These are phyloP conservation scores for Blastomussa wellsi DNA, from an alignment of 92 coral and sea anemone species.

Conservation along the genomic window DNA sequence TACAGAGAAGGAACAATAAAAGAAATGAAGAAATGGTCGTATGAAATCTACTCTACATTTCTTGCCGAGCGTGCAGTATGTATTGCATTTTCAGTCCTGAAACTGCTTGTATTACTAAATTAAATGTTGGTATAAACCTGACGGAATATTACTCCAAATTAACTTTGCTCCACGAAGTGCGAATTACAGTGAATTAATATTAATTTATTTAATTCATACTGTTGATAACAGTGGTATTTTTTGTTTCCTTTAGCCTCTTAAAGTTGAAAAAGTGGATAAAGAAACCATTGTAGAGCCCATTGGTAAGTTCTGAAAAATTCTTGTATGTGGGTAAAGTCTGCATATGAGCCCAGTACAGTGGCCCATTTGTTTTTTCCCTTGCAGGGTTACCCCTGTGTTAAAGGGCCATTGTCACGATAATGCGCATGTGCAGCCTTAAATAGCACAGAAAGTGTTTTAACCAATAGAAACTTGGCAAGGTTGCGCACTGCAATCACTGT, in stretches of 20 bases:
- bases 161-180: too few species aligned
- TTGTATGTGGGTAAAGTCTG: not conserved
- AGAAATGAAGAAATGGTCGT: slow-evolving; percentile 98
- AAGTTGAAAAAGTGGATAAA: slow-evolving; percentile 53
- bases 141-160: not conserved
- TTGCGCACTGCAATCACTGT: too few species aligned
- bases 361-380: too few species aligned
- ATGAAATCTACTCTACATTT: slow-evolving; percentile 97
- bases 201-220: too few species aligned
- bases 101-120: not conserved
- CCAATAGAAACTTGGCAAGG: too few species aligned
- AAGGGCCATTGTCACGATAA: too few species aligned
- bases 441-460: too few species aligned
- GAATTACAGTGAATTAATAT: not conserved
- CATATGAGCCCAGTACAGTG: too few species aligned
- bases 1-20: slow-evolving; percentile 92
- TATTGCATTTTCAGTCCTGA: not conserved
- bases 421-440: too few species aligned
- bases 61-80: slow-evolving; percentile 95
- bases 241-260: slow-evolving; percentile 55
- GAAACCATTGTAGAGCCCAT: slow-evolving; percentile 67
- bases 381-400: too few species aligned
- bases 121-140: not conserved
- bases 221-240: not conserved
- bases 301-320: slow-evolving; percentile 39